Evolutionary conservation across 2,113 vertebrate genomes (phyloP).

Genomic region (Paraplagusia blochii): DNA sequence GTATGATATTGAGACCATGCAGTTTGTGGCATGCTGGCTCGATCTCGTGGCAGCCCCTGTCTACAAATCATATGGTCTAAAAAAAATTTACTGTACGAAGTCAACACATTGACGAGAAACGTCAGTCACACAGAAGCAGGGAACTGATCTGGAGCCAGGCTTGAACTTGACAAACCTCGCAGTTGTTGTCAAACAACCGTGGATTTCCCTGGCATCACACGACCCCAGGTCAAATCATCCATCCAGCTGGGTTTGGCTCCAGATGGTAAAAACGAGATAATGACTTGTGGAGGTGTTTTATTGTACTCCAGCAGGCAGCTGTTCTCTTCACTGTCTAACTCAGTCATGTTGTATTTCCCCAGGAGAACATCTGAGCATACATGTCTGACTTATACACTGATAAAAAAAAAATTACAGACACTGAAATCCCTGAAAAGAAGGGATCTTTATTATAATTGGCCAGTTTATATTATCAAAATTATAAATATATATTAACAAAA

Average conservation of each 20-base stretch:
- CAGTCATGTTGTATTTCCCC: conserved; percentile 27
- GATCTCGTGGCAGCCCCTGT: conserved; percentile 63
- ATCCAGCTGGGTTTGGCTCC: conserved; percentile 36
- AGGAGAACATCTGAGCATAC: conserved; percentile 24
- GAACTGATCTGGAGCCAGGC: conserved; percentile 34
- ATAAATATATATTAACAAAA: no score
- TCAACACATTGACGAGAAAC: conserved; percentile 42
- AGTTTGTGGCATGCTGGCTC: conserved; percentile 66
- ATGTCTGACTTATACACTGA: conserved; percentile 41
- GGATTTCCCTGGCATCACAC: conserved; percentile 53
- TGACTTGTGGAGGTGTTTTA: conserved; percentile 31
- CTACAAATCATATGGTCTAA: conserved; percentile 56
- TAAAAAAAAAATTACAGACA: conserved; percentile 45
- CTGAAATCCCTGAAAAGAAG: conserved; percentile 39
- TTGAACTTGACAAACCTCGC: conserved; percentile 52
- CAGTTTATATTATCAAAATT: no score
- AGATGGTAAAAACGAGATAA: conserved; percentile 44
- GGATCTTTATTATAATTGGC: no score
- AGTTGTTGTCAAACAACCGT: conserved; percentile 60
- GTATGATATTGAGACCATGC: conserved; percentile 57
- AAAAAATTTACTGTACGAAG: conserved; percentile 33
- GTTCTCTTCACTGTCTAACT: conserved; percentile 17
- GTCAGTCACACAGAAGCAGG: conserved; percentile 29
- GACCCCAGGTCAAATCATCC: conserved; percentile 35
- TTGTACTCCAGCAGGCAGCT: conserved; percentile 22